These are phyloP conservation scores for Apodemus speciosus DNA, from an alignment of 2,113 vertebrate species.

Conservation along the genomic window DNA sequence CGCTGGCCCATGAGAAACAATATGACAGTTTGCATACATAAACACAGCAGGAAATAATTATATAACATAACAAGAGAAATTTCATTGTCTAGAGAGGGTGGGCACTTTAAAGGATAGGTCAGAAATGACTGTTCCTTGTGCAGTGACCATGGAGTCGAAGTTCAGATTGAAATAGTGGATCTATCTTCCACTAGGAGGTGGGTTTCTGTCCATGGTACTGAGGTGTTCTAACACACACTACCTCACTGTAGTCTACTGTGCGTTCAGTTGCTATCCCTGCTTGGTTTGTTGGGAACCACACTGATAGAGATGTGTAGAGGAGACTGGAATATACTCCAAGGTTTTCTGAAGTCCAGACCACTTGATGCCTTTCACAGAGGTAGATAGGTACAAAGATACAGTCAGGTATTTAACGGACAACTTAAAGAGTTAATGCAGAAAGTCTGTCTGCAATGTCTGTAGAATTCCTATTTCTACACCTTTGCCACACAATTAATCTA, in stretches of 20 bases:
- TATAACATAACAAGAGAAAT: neutral
- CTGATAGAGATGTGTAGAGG: neutral
- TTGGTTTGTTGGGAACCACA: neutral
- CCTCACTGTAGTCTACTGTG: neutral
- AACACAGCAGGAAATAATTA: neutral
- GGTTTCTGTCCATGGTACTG: neutral
- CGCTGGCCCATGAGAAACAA: neutral
- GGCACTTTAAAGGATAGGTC: neutral
- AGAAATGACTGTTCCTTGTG: neutral
- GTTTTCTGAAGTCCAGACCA: neutral
- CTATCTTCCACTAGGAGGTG: neutral
- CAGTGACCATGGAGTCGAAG: neutral
- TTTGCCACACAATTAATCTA: neutral
- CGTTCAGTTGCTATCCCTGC: neutral
- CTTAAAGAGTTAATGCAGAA: neutral
- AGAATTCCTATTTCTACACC: neutral
- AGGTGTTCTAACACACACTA: neutral
- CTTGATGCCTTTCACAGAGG: neutral
- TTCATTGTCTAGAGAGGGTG: neutral
- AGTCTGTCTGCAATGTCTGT: neutral
- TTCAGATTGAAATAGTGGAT: neutral
- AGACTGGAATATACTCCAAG: neutral
- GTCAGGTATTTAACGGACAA: neutral
- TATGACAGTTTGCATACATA: neutral
- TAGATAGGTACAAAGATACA: neutral